Base-by-base conservation (phyloP, 2,888 invertebrate genomes). In the Phortica magna region DNA sequence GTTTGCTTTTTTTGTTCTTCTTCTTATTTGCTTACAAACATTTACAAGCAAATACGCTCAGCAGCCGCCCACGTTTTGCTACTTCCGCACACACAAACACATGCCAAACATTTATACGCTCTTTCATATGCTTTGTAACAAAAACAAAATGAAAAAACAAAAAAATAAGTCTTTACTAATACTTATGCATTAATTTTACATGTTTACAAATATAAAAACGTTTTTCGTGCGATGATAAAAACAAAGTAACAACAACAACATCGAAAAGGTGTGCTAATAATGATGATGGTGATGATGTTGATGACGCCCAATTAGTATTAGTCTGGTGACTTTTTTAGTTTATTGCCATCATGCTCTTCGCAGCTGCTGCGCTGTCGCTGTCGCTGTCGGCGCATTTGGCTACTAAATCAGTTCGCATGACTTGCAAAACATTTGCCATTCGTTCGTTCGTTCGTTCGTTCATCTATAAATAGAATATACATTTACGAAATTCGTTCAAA, bases 1-100 rank as follows among this genome's bases (percentile, higher is more conserved):
- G n/a, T n/a, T n/a, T n/a, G n/a, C n/a, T 31, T 31, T 31, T 31
- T 31, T 31, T 31, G 31, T 31, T 31, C 1, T 31, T 78, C 78
- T 79, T 0, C 14, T 81, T 83, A 82, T 79, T 79, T 79, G 75
- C 79, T 76, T 76, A 39, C 79, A 79, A 79, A 79, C 79, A 79
- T 78, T 75, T 75, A 7, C 31, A 31, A 31, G 2, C 31, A 31
- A 31, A 31, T 22, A 48, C 71, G 17, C 48, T 48, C 48, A 14
- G 10, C 48, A 9, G 48, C 14, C 48, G 48, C 48, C 42, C 22
- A 31, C 65, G 41, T 12, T 10, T 31, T 31, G 1, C 39, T n/a
- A 31, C 41, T 19, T 31, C 39, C 31, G 14, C 9, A 14, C n/a
- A 19, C 22, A 65, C 39, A 22, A 39, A 65, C 39, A 19, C 61